Percentiles rank a stretch among this genome's conserved stretches.
phyloP scores from a whole-genome alignment of 2,888 invertebrate species.

The Lacanobia wlatinum region DNA sequence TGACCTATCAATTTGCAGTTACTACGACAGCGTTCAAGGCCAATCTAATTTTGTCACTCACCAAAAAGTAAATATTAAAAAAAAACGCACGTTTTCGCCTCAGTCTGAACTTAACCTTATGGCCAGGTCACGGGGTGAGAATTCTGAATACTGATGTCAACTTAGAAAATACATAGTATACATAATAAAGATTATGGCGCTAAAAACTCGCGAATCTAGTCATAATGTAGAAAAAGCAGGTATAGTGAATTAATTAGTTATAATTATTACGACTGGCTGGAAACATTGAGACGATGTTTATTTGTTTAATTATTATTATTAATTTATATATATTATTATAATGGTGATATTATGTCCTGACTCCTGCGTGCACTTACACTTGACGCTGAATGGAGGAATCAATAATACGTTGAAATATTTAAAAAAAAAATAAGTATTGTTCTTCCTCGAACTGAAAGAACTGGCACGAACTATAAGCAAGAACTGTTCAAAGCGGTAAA shows the following conservation, averaged over 20 bases:
- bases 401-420: too few relatives aligned
- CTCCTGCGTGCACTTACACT: not conserved
- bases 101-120: constrained; percentile 34
- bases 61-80: not conserved
- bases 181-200: constrained; percentile 44
- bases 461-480: too few relatives aligned
- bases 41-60: constrained; percentile 11
- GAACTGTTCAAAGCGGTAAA: too few relatives aligned
- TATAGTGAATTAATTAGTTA: constrained; percentile 45
- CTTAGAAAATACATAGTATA: constrained; percentile 56
- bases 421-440: too few relatives aligned
- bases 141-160: constrained; percentile 51
- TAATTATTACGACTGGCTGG: constrained; percentile 25
- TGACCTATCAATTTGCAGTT: not conserved
- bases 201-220: constrained; percentile 31
- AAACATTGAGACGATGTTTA: constrained; percentile 22
- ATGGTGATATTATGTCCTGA: not conserved
- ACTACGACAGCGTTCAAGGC: not conserved
- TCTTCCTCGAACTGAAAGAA: too few relatives aligned
- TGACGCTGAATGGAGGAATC: not conserved
- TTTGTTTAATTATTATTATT: constrained; percentile 42
- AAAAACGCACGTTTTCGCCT: not conserved
- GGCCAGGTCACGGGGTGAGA: constrained; percentile 60
- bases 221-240: constrained; percentile 30
- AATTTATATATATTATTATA: too few relatives aligned